Evolutionary conservation across 1,140 invertebrate genomes (phyloP), one percentile per base, ranked within the genome.

Genomic region (Telenomus remus): DNA sequence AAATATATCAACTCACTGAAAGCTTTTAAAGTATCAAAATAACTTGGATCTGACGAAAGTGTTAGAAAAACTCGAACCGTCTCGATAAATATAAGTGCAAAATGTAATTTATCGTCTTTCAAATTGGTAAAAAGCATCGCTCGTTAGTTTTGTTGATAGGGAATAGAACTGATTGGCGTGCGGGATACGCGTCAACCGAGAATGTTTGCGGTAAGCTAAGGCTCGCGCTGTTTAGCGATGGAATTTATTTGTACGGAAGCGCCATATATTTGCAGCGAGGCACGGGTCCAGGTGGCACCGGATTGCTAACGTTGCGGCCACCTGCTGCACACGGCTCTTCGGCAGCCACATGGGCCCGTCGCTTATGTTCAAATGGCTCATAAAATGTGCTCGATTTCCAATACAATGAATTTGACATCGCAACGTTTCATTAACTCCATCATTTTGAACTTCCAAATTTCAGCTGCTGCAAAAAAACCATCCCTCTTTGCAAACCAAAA

Each of bases 241-340:
- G 64, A 75, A 75, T 75, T 75, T 75, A 69, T 75, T 64, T 75
- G 64, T 68, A 57, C 72, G 59, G 72, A 75, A 64, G 57, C 48
- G 37, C 9, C 53, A 48, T 75, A 44, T 69, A 69, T 69, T 44
- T 75, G 48, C 55, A 66, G 53, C 19, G 8, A 13, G 42, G 53
- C 71, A 35, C 37, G 53, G 64, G 64, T 69, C 72, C 72, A 75
- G 72, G 64, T 75, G 72, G 72, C 59, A 49, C n/a, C n/a, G 72
- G 43, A 69, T 76, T 48, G 66, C 66, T 44, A 65, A 71, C 73
- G 71, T 66, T 71, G 65, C 66, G 46, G 55, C 73, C 73, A 76
- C 73, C 73, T 76, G 73, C 73, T 76, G 61, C 66, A 27, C 19
- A 66, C 47, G 56, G 43, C 65, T 71, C 73, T 70, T 71, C 60